phyloP scores from a whole-genome alignment of 2,113 vertebrate genomes.

The Junco hyemalis region DNA sequence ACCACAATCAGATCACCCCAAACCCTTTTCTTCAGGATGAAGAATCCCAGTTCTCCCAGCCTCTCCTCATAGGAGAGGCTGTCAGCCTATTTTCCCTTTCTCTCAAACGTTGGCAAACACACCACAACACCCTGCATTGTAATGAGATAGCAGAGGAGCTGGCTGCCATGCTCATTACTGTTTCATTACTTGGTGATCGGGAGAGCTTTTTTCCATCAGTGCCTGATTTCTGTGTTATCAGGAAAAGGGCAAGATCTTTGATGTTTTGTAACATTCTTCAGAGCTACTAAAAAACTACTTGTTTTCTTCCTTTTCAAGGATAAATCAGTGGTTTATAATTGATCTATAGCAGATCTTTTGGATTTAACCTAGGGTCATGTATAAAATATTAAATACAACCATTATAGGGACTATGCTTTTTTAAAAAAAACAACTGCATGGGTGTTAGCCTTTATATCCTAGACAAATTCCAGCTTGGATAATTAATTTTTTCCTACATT shows the following conservation, averaged over 20 bases:
- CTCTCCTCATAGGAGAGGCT: not conserved
- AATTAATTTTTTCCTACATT: conserved; percentile 44
- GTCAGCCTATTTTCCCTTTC: not conserved
- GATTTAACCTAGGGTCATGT: conserved; percentile 48
- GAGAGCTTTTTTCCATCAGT: conserved; percentile 23
- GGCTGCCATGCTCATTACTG: conserved; percentile 34
- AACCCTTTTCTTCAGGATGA: not conserved
- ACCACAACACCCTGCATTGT: not conserved
- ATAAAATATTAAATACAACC: conserved; percentile 58
- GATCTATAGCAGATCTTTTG: conserved; percentile 36
- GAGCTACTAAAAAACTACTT: not conserved
- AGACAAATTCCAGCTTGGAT: conserved; percentile 38
- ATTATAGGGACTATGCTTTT: conserved; percentile 5
- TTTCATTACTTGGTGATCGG: conserved; percentile 17
- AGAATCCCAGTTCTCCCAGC: not conserved
- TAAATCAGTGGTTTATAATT: conserved; percentile 36
- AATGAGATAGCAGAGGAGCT: not conserved
- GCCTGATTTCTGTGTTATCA: conserved; percentile 38
- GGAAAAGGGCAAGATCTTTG: conserved; percentile 46
- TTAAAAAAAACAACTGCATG: not conserved
- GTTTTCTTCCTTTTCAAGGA: conserved; percentile 50
- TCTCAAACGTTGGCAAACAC: not conserved
- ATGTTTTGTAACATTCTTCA: conserved; percentile 45
- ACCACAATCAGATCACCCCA: not conserved
- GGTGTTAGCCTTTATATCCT: not conserved